Percentiles rank a stretch among this genome's conserved stretches.
Conservation (phyloP, 2,797 vertebrate species). For the Vipera latastei region DNA sequence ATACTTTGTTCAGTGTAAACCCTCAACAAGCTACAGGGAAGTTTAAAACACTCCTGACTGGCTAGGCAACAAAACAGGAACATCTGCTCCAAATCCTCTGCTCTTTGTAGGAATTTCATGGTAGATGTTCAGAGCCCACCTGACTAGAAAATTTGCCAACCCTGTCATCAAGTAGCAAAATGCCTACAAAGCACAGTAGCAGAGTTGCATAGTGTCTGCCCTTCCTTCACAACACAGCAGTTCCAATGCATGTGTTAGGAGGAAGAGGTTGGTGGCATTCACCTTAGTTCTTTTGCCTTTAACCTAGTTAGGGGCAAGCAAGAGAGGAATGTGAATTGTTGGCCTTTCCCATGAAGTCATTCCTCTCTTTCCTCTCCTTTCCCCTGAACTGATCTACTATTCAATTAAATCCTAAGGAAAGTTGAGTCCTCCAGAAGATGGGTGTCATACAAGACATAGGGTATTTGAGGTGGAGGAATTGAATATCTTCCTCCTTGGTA, state of each 20-base stretch:
- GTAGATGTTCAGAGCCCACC: background rate
- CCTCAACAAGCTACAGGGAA: background rate
- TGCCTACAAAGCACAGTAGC: background rate
- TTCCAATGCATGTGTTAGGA: background rate
- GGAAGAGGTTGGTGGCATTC: background rate
- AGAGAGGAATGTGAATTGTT: background rate
- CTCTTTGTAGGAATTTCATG: background rate
- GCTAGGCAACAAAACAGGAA: background rate
- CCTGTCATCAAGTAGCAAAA: background rate
- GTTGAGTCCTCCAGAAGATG: background rate
- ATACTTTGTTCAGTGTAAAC: background rate
- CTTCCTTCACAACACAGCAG: background rate
- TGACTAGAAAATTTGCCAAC: background rate
- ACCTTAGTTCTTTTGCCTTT: background rate
- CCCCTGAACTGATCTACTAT: background rate
- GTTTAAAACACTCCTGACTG: background rate
- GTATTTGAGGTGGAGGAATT: background rate
- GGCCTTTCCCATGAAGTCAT: background rate
- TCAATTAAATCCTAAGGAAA: background rate
- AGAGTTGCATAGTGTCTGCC: background rate
- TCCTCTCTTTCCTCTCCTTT: background rate
- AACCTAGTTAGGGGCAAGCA: background rate
- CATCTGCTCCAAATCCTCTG: background rate
- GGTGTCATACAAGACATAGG: background rate
- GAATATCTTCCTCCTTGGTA: background rate